These are phyloP conservation scores for Puffinus mauretanicus DNA, from an alignment of 2,113 vertebrate species.

Conservation along the genomic window DNA sequence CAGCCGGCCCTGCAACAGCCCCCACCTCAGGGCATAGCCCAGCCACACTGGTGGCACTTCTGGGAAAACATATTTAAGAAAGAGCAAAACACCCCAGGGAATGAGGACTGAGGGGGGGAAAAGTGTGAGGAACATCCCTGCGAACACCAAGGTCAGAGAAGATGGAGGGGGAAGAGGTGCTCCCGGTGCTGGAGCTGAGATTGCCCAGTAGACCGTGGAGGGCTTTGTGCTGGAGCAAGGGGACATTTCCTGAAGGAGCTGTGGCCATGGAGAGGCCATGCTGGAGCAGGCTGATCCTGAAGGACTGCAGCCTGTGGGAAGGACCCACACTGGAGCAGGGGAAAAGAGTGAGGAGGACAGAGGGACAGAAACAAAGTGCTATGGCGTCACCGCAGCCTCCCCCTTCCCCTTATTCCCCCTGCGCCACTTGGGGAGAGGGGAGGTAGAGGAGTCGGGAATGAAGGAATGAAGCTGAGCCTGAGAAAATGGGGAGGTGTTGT, in stretches of 20 bases:
- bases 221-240: not conserved
- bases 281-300: not conserved
- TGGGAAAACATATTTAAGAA: not conserved
- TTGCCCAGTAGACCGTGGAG: not conserved
- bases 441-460: not conserved
- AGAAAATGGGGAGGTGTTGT: not conserved
- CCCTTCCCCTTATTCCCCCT: not conserved
- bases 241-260: not conserved
- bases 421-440: not conserved
- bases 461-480: not conserved
- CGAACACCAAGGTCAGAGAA: not conserved
- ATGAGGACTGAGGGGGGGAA: rapidly evolving
- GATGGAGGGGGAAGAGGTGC: not conserved
- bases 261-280: not conserved
- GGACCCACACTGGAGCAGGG: not conserved
- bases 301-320: not conserved
- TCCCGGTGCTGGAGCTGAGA: not conserved
- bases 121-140: rapidly evolving
- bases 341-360: not conserved
- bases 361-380: not conserved
- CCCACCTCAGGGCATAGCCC: not conserved
- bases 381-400: not conserved
- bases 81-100: not conserved
- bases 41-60: not conserved
- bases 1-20: not conserved